Conservation (phyloP, 2,797 vertebrate species). For the Huso huso region DNA sequence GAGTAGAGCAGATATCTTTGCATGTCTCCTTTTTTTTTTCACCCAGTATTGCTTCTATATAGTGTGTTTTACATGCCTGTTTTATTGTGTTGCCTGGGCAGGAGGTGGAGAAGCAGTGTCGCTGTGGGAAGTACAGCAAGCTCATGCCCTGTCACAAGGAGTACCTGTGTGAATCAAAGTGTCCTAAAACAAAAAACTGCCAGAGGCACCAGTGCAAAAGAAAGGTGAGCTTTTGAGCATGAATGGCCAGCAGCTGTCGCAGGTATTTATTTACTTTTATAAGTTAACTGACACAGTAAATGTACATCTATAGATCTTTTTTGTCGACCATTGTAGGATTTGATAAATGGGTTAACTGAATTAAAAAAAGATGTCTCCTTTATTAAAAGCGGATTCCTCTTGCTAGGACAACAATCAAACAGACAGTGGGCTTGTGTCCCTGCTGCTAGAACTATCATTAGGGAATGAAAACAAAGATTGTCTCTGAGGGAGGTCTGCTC, state of each 20-base stretch:
- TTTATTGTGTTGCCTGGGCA: constrained; percentile 28
- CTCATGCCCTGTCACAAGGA: constrained; percentile 81
- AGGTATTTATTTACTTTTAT: not conserved
- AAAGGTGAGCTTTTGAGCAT: constrained; percentile 49
- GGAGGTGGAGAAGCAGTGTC: constrained; percentile 90
- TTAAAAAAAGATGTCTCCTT: too few relatives aligned
- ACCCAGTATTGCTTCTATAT: not conserved
- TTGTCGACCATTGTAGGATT: too few relatives aligned
- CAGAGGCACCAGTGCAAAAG: constrained; percentile 86
- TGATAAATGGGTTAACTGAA: too few relatives aligned
- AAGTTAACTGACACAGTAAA: too few relatives aligned
- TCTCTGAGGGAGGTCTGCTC: too few relatives aligned
- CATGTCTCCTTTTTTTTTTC: not conserved
- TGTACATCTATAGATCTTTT: too few relatives aligned
- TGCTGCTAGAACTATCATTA: too few relatives aligned
- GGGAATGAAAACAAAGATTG: too few relatives aligned
- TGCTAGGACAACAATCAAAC: too few relatives aligned
- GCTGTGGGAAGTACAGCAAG: constrained; percentile 80
- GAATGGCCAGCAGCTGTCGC: not conserved
- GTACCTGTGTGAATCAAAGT: constrained; percentile 91
- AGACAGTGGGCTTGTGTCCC: too few relatives aligned
- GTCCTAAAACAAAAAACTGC: constrained; percentile 73
- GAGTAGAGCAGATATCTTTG: constrained; percentile 3
- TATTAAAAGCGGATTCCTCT: too few relatives aligned
- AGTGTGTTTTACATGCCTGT: not conserved